Percentiles rank a stretch among this genome's conserved stretches.
These are phyloP conservation scores for Zhuqinia jingwanae DNA, from an alignment of 2,888 invertebrate species.

Conservation along the genomic window DNA sequence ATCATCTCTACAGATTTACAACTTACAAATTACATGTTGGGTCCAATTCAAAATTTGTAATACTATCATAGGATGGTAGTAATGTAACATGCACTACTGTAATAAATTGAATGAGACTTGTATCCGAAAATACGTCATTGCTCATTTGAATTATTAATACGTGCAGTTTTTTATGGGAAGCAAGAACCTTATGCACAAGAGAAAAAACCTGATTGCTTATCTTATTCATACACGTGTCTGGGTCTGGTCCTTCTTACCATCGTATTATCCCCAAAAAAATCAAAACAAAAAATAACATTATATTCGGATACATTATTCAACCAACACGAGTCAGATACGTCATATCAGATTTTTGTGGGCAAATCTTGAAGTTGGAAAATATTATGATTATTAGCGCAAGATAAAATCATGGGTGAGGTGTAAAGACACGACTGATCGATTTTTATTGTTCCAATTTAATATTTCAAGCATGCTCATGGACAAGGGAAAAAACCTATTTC, in stretches of 20 bases:
- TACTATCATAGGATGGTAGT: neutral
- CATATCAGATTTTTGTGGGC: too few relatives aligned
- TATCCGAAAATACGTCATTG: constrained; percentile 17
- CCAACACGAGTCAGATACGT: too few relatives aligned
- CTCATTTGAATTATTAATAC: neutral
- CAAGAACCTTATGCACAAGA: too few relatives aligned
- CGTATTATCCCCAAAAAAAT: neutral
- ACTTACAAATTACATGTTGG: neutral
- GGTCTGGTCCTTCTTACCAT: neutral
- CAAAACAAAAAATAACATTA: neutral
- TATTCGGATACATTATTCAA: neutral
- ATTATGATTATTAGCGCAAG: too few relatives aligned
- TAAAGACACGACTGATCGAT: constrained; percentile 25
- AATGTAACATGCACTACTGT: too few relatives aligned
- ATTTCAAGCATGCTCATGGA: too few relatives aligned
- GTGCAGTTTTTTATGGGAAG: neutral
- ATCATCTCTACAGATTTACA: neutral
- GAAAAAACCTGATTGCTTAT: too few relatives aligned
- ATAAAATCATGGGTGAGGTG: neutral
- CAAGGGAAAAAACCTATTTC: too few relatives aligned
- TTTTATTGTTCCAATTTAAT: neutral
- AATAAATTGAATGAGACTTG: neutral
- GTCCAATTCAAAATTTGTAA: neutral
- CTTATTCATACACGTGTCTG: constrained; percentile 6
- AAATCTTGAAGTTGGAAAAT: neutral